Evolutionary conservation across 2,113 vertebrate species (phyloP).

Genomic region (Carlito syrichta): DNA sequence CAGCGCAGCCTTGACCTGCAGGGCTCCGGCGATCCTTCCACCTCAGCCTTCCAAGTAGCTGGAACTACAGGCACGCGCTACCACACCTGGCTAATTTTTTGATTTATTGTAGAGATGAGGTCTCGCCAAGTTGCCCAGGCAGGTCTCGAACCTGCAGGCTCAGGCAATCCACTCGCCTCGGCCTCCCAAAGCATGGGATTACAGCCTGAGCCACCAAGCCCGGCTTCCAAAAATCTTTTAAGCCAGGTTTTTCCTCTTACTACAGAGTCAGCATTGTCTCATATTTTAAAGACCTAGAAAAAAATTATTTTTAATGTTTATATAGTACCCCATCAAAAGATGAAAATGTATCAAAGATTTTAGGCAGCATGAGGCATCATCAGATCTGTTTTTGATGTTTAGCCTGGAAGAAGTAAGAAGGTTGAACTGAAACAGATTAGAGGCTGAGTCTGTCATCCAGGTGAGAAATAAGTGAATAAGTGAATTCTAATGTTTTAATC

Average conservation of each 20-base stretch:
- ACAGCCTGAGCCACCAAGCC: no score
- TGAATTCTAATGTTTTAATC: neutral
- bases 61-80: no score
- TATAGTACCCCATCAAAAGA: neutral
- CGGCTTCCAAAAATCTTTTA: neutral
- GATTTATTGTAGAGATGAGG: no score
- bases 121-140: no score
- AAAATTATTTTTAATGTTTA: neutral
- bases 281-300: neutral
- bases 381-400: neutral
- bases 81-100: no score
- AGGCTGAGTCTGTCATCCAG: neutral
- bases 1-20: no score
- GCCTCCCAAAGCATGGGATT: no score
- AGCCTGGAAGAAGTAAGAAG: neutral
- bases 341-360: constrained; percentile 4
- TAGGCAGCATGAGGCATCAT: neutral
- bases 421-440: neutral
- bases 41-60: no score
- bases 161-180: no score
- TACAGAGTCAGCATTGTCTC: neutral
- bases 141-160: no score
- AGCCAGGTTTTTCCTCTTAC: neutral
- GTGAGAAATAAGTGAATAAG: constrained; percentile 10
- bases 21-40: no score